Percentiles rank a stretch among this genome's conserved stretches.
Conservation (phyloP, 2,113 vertebrate genomes). For the Nannospalax galili region DNA sequence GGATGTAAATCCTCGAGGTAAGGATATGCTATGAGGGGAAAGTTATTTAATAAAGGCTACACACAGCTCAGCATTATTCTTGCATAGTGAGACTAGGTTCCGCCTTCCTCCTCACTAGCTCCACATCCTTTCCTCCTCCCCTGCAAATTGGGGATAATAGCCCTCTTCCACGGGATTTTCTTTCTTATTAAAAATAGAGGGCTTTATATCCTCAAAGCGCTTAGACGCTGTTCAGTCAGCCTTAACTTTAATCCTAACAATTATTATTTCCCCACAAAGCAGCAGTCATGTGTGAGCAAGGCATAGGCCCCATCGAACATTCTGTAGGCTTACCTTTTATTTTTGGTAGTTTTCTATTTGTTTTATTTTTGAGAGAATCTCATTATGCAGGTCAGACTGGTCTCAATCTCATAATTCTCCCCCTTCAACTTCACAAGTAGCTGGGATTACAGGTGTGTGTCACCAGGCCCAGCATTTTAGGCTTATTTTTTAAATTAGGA, state of each 20-base stretch:
- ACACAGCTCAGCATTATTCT: not conserved
- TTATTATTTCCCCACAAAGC: constrained; percentile 38
- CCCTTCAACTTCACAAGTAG: not conserved
- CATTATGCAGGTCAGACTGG: not conserved
- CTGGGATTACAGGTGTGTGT: not conserved
- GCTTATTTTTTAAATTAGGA: not conserved
- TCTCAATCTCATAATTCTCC: not conserved
- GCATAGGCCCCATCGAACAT: not conserved
- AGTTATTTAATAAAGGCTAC: constrained; percentile 26
- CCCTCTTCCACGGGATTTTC: not conserved
- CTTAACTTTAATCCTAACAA: not conserved
- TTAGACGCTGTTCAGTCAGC: not conserved
- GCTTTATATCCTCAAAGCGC: not conserved
- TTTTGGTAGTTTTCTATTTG: not conserved
- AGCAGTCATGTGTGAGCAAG: not conserved
- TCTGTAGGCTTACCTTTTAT: constrained; percentile 13
- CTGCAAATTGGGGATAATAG: not conserved
- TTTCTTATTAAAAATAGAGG: constrained; percentile 25
- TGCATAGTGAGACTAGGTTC: not conserved
- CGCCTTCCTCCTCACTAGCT: not conserved
- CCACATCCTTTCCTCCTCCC: not conserved
- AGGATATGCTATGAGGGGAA: not conserved
- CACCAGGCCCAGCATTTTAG: not conserved
- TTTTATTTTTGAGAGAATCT: not conserved
- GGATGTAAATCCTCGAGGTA: not conserved